Percentiles rank a stretch among this genome's conserved stretches.
phyloP scores from a whole-genome alignment of 2,888 invertebrate genomes.

The Tetanocera ferruginea region DNA sequence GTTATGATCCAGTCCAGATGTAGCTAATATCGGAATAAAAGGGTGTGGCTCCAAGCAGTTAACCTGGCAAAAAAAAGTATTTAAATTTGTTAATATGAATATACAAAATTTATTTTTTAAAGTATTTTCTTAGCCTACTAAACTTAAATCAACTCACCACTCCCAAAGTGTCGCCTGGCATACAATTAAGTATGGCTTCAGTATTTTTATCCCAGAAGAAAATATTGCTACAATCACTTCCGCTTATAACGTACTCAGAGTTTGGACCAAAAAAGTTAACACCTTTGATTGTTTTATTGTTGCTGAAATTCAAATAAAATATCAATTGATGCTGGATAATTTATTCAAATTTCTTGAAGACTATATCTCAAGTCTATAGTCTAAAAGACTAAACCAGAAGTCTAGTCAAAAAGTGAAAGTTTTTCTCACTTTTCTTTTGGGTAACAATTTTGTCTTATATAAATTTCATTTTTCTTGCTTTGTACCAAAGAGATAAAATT shows the following conservation, averaged over 20 bases:
- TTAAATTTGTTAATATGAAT: not conserved
- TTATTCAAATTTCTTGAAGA: not conserved
- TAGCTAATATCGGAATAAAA: conserved; percentile 86
- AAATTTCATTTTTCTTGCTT: too few relatives aligned
- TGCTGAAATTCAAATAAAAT: conserved; percentile 65
- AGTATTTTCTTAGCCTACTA: conserved; percentile 9
- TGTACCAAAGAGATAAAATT: too few relatives aligned
- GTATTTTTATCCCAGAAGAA: conserved; percentile 92
- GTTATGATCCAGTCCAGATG: conserved; percentile 88
- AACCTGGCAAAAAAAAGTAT: conserved; percentile 52
- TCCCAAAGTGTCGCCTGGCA: conserved; percentile 84
- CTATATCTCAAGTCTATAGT: not conserved
- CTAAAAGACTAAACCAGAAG: not conserved
- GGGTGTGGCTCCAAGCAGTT: conserved; percentile 96
- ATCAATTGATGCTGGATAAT: not conserved
- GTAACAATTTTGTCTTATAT: too few relatives aligned
- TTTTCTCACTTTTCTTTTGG: too few relatives aligned
- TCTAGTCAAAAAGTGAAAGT: too few relatives aligned
- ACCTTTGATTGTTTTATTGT: conserved; percentile 86
- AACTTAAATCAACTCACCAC: conserved; percentile 74
- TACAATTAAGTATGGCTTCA: conserved; percentile 90
- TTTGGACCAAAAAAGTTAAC: conserved; percentile 94
- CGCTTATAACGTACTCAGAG: conserved; percentile 92
- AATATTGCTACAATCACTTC: conserved; percentile 91
- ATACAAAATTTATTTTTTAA: not conserved